These are phyloP conservation scores for Mya arenaria DNA, from an alignment of 1,140 invertebrate species.

Conservation along the genomic window DNA sequence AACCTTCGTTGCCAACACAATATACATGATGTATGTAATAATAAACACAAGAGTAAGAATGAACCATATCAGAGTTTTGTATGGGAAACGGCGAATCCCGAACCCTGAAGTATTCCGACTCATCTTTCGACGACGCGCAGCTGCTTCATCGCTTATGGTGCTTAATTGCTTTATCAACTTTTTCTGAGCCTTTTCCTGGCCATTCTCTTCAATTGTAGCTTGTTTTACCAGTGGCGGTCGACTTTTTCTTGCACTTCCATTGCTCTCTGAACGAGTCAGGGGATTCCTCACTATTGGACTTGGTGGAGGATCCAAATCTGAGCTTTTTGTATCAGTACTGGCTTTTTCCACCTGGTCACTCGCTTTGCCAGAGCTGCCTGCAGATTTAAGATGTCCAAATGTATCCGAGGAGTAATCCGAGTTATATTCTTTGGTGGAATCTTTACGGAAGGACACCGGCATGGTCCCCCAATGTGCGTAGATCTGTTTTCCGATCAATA, in stretches of 20 bases:
- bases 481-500: constrained; percentile 38
- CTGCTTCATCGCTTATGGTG: neutral
- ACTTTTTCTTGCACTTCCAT: neutral
- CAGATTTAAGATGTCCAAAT: neutral
- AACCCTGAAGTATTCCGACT: constrained; percentile 31
- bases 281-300: neutral
- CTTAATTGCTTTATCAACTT: constrained; percentile 29
- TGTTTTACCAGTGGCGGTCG: constrained; percentile 2
- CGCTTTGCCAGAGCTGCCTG: neutral
- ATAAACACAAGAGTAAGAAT: constrained; percentile 49
- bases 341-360: neutral
- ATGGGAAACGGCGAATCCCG: constrained; percentile 20
- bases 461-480: constrained; percentile 27
- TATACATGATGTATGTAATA: constrained; percentile 33
- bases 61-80: constrained; percentile 55
- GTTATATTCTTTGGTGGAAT: constrained; percentile 20
- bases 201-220: neutral
- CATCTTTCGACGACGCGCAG: constrained; percentile 1
- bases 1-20: constrained; percentile 4
- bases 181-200: neutral
- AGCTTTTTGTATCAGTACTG: neutral
- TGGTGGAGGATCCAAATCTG: neutral
- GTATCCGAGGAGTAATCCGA: constrained; percentile 41
- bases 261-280: neutral
- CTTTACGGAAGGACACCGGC: constrained; percentile 32